phyloP scores from a whole-genome alignment of 2,113 vertebrate genomes.

The Oreochromis niloticus region DNA sequence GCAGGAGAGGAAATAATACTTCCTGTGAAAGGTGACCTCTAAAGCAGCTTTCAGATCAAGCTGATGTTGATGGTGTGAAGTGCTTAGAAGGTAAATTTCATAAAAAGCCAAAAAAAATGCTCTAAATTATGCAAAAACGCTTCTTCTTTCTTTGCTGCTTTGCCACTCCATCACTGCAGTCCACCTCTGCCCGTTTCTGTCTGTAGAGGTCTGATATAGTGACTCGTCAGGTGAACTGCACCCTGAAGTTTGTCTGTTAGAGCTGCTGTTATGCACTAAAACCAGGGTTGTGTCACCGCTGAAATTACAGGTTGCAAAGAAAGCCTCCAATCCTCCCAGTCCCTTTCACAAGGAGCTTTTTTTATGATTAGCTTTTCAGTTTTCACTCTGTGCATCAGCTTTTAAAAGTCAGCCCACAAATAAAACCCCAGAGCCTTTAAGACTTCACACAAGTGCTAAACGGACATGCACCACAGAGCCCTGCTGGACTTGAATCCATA shows the following conservation, averaged over 20 bases:
- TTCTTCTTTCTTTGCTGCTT: background rate
- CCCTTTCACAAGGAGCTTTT: background rate
- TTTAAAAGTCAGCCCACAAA: background rate
- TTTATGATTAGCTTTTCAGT: background rate
- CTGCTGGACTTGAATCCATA: background rate
- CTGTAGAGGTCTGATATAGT: background rate
- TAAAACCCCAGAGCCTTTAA: background rate
- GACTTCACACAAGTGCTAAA: background rate
- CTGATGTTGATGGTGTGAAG: background rate
- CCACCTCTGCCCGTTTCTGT: background rate
- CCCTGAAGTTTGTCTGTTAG: background rate
- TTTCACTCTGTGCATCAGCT: background rate
- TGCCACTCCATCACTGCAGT: background rate
- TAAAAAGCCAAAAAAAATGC: background rate
- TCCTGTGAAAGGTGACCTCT: background rate
- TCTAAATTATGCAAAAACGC: background rate
- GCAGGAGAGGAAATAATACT: background rate
- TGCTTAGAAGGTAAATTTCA: background rate
- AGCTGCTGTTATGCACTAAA: background rate
- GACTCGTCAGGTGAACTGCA: background rate
- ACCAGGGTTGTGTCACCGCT: background rate
- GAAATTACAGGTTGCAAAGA: background rate
- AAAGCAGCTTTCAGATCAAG: background rate
- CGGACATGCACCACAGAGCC: background rate
- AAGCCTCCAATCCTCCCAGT: background rate